phyloP scores from a whole-genome alignment of 2,888 invertebrate genomes.

The Dasysyrphus tricinctus region DNA sequence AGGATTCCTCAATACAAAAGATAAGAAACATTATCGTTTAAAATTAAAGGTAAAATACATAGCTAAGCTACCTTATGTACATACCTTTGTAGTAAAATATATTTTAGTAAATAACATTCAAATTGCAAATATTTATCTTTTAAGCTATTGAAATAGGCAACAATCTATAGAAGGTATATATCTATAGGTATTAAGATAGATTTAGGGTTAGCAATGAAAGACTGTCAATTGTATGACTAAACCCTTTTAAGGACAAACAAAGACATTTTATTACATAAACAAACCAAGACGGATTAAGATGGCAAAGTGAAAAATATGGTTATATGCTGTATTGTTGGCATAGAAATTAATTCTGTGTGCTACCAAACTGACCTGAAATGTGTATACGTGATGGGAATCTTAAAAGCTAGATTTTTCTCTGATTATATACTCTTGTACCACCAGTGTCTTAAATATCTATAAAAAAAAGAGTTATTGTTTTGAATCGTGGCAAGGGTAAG shows the following conservation, averaged over 20 bases:
- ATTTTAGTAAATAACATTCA: background rate
- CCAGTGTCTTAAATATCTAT: background rate
- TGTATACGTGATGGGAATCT: slow-evolving; percentile 6
- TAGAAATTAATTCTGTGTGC: slow-evolving; percentile 20
- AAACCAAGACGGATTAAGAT: background rate
- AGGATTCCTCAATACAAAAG: background rate
- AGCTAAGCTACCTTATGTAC: too few relatives aligned
- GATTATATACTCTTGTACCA: background rate
- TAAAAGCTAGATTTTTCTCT: background rate
- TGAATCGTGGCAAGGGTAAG: background rate
- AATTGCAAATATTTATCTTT: slow-evolving; percentile 4
- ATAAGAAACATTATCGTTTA: background rate
- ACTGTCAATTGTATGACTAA: background rate
- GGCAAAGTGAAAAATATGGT: background rate
- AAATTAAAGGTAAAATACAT: background rate
- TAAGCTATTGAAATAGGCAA: background rate
- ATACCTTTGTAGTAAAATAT: too few relatives aligned
- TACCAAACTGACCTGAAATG: background rate
- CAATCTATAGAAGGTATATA: background rate
- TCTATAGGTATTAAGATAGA: background rate
- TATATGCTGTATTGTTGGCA: background rate
- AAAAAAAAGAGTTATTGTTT: background rate
- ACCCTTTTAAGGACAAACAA: background rate
- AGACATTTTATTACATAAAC: background rate
- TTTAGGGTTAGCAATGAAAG: background rate